A percentile compares a stretch with the other conserved stretches of the same genome.
phyloP scores from a whole-genome alignment of 2,113 vertebrate species.

The Emydura subglobosa region DNA sequence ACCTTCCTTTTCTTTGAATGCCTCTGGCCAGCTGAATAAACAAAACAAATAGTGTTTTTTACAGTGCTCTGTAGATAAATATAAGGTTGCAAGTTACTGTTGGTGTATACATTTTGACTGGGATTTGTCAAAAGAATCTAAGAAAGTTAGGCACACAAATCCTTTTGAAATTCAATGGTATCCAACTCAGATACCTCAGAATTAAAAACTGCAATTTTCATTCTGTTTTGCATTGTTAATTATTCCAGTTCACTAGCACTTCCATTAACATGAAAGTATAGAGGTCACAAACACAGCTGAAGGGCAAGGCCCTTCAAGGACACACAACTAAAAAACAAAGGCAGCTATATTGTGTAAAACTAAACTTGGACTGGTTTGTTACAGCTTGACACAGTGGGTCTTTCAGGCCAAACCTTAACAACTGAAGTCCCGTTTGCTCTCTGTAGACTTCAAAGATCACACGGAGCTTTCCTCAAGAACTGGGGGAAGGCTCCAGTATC shows the following conservation, averaged over 20 bases:
- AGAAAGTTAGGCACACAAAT: background rate
- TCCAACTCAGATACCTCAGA: background rate
- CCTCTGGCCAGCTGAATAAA: background rate
- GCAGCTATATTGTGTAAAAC: background rate
- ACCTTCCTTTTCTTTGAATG: background rate
- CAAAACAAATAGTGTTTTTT: background rate
- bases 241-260: background rate
- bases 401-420: constrained; percentile 10
- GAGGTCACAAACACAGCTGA: background rate
- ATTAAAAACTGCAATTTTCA: background rate
- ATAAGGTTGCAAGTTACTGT: background rate
- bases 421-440: background rate
- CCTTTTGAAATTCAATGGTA: background rate
- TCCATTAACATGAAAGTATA: background rate
- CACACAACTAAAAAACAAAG: background rate
- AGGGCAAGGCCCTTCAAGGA: background rate
- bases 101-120: background rate
- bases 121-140: background rate
- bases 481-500: background rate
- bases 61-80: background rate
- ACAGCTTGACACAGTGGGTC: background rate
- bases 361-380: background rate
- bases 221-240: background rate
- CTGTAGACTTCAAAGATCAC: background rate
- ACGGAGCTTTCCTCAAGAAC: background rate